Evolutionary conservation across 2,888 invertebrate genomes (phyloP).

Genomic region (Buathra laborator): DNA sequence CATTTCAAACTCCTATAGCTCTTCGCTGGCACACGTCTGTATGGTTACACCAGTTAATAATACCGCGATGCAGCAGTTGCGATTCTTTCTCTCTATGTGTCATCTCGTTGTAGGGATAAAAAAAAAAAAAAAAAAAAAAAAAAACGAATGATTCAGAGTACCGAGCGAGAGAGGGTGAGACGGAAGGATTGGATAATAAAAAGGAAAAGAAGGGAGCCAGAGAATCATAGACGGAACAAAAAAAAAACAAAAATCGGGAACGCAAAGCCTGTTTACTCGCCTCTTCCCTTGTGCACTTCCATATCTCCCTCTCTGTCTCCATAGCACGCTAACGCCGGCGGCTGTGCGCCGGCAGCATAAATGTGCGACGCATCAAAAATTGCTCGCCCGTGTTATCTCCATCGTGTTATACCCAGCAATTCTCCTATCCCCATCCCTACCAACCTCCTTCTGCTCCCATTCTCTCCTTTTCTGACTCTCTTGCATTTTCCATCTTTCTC

Average conservation of each 20-base stretch:
- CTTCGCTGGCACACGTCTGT: not conserved
- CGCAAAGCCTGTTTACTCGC: constrained; percentile 60
- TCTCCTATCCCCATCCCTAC: constrained; percentile 27
- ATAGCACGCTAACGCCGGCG: not conserved
- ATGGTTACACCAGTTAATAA: constrained; percentile 48
- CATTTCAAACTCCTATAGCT: not conserved
- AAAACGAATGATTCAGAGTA: constrained; percentile 1
- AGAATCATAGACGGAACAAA: constrained; percentile 53
- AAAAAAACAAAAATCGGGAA: constrained; percentile 47
- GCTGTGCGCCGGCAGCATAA: constrained; percentile 51
- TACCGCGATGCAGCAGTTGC: constrained; percentile 39
- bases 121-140: constrained; percentile 31
- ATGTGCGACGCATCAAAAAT: constrained; percentile 67
- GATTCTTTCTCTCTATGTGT: constrained; percentile 47
- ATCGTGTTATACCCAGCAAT: constrained; percentile 68
- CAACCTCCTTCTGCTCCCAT: constrained; percentile 2
- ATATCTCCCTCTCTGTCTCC: not conserved
- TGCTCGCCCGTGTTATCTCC: constrained; percentile 69
- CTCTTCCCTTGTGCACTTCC: not conserved
- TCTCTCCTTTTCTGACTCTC: constrained; percentile 39
- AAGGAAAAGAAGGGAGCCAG: constrained; percentile 30
- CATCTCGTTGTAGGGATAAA: constrained; percentile 25
- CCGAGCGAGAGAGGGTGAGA: constrained; percentile 10
- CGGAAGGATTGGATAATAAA: not conserved
- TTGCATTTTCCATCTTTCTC: constrained; percentile 15